Evolutionary conservation across 2,797 vertebrate genomes (phyloP), one percentile per base, ranked within the genome.

Genomic region (Cephalopachus bancanus): DNA sequence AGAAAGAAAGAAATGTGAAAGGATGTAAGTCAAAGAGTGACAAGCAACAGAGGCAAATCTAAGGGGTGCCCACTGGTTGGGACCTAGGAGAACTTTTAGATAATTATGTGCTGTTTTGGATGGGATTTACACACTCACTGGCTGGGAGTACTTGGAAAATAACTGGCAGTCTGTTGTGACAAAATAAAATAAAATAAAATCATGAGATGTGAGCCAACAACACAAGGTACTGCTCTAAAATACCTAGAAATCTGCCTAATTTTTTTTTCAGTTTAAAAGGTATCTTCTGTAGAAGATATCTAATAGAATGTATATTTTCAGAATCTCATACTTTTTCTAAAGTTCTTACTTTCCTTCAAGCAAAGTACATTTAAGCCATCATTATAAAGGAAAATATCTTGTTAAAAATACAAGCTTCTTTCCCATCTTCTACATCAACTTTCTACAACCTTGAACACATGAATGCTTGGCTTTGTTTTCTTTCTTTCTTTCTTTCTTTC

Each of bases 381-480:
- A 33, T 44, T 81, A 91, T 80, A 95, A 84, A 89, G 11, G 22
- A 80, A 96, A 85, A 3, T 28, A 88, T 65, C 79, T 79, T 89
- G 12, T 24, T 59, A 80, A 87, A 53, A 91, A 84, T 71, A 16
- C 28, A 16, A 44, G 6, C 44, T 59, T 85, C 26, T 65, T 64
- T 69, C 64, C 20, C 30, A 88, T 20, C 57, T 81, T 84, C 76
- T 22, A 89, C 24, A 49, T 30, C 72, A 96, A 55, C 15, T n/a
- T 79, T 83, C 59, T 90, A 28, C 14, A 33, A 19, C 37, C 26
- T 60, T 51, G 12, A 96, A 89, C 72, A n/a, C 14, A 55, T n/a
- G n/a, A 24, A 89, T 81, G 28, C 71, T 93, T 89, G 19, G 10
- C 67, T 92, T 57, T 69, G 6, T 78, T 84, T 24, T 83, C 7